phyloP scores from a whole-genome alignment of 2,888 invertebrate genomes.

The Notocelia uddmanniana region DNA sequence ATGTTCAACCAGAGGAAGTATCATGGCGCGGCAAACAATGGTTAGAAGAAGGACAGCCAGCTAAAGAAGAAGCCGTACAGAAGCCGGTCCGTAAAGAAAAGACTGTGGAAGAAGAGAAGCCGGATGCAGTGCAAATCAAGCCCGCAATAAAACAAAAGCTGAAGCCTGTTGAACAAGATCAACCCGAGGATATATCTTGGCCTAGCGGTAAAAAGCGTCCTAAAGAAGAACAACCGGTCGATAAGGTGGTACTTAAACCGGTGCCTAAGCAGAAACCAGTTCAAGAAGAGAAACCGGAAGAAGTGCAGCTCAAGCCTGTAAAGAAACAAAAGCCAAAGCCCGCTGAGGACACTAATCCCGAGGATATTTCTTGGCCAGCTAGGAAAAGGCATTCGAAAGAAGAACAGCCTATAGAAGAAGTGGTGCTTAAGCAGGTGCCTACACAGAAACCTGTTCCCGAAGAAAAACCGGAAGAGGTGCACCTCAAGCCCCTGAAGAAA shows the following conservation, averaged over 20 bases:
- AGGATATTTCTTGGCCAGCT: slow-evolving; percentile 64
- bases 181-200: slow-evolving; percentile 65
- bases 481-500: slow-evolving; percentile 60
- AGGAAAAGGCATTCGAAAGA: slow-evolving; percentile 35
- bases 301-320: slow-evolving; percentile 71
- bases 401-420: slow-evolving; percentile 59
- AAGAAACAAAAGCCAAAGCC: slow-evolving; percentile 56
- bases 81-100: slow-evolving; percentile 67
- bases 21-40: slow-evolving; percentile 51
- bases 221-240: slow-evolving; percentile 64
- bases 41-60: slow-evolving; percentile 56
- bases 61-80: slow-evolving; percentile 65
- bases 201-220: slow-evolving; percentile 57
- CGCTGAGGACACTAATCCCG: slow-evolving; percentile 62
- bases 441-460: slow-evolving; percentile 65
- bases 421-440: slow-evolving; percentile 57
- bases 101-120: slow-evolving; percentile 62
- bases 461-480: slow-evolving; percentile 50
- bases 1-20: slow-evolving; percentile 68
- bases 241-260: slow-evolving; percentile 70
- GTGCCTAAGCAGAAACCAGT: slow-evolving; percentile 61
- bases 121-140: slow-evolving; percentile 64
- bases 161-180: slow-evolving; percentile 60
- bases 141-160: slow-evolving; percentile 53
- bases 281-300: slow-evolving; percentile 70